These are phyloP conservation scores for Etia nguti DNA, from an alignment of 2,113 vertebrate genomes.

Conservation along the genomic window DNA sequence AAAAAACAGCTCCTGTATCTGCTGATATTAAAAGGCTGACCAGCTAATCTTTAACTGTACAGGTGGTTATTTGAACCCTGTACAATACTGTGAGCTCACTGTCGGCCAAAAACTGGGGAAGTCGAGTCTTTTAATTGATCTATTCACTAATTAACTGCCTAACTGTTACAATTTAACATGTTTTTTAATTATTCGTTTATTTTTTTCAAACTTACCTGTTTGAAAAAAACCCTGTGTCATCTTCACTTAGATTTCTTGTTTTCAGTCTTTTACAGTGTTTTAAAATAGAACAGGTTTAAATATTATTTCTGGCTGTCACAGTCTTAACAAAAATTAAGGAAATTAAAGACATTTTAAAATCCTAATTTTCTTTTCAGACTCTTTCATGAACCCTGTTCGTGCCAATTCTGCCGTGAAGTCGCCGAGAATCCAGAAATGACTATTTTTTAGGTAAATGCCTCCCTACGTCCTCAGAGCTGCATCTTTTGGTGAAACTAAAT, in stretches of 20 bases:
- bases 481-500: background rate
- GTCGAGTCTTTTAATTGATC: background rate
- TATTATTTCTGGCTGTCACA: background rate
- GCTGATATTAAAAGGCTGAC: background rate
- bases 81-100: background rate
- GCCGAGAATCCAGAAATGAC: background rate
- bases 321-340: background rate
- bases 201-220: background rate
- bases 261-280: background rate
- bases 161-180: background rate
- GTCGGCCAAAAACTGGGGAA: background rate
- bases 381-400: background rate
- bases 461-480: rapidly evolving
- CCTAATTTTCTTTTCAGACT: background rate
- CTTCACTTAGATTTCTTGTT: background rate
- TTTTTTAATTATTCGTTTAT: background rate
- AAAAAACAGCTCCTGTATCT: background rate
- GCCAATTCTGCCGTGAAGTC: rapidly evolving
- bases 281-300: background rate
- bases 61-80: background rate
- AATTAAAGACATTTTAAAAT: background rate
- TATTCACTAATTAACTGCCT: rapidly evolving
- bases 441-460: background rate
- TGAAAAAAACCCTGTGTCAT: background rate
- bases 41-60: background rate